Evolutionary conservation across 2,888 invertebrate species (phyloP).

Genomic region (Phengaris alcon): DNA sequence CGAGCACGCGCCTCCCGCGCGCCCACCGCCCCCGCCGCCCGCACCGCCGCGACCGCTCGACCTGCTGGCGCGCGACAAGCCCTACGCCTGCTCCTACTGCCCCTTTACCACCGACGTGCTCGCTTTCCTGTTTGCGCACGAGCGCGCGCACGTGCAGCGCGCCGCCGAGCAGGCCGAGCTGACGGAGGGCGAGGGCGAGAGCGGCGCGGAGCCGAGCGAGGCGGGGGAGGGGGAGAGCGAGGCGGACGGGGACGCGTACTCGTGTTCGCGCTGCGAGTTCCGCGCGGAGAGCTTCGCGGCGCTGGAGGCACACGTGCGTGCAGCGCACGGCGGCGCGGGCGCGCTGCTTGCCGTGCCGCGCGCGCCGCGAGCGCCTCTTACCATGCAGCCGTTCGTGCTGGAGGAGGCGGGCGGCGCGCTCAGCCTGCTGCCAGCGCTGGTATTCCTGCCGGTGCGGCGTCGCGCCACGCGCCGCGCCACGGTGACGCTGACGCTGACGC

Average conservation of each 20-base stretch:
- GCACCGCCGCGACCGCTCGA: constrained; percentile 77
- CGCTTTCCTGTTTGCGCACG: constrained; percentile 94
- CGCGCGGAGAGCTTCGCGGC: constrained; percentile 71
- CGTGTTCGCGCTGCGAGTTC: constrained; percentile 73
- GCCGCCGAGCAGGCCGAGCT: constrained; percentile 45
- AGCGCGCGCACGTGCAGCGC: constrained; percentile 86
- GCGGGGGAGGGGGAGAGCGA: constrained; percentile 51
- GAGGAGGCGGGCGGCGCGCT: constrained; percentile 80
- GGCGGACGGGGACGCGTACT: constrained; percentile 59
- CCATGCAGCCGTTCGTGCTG: constrained; percentile 96
- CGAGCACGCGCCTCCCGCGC: constrained; percentile 86
- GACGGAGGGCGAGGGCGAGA: constrained; percentile 43
- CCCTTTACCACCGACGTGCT: constrained; percentile 93
- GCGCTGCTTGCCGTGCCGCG: constrained; percentile 80
- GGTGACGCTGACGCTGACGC: constrained; percentile 95
- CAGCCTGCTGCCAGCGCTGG: constrained; percentile 93
- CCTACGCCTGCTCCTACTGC: constrained; percentile 94
- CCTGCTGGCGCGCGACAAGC: constrained; percentile 81
- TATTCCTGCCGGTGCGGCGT: constrained; percentile 95
- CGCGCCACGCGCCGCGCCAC: constrained; percentile 91
- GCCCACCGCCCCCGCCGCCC: constrained; percentile 59
- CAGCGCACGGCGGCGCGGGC: constrained; percentile 72
- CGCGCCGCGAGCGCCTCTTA: constrained; percentile 83
- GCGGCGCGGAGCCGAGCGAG: constrained; percentile 49
- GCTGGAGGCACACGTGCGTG: constrained; percentile 72